phyloP scores from a whole-genome alignment of 2,113 vertebrate species.

The Accipiter virgatus region DNA sequence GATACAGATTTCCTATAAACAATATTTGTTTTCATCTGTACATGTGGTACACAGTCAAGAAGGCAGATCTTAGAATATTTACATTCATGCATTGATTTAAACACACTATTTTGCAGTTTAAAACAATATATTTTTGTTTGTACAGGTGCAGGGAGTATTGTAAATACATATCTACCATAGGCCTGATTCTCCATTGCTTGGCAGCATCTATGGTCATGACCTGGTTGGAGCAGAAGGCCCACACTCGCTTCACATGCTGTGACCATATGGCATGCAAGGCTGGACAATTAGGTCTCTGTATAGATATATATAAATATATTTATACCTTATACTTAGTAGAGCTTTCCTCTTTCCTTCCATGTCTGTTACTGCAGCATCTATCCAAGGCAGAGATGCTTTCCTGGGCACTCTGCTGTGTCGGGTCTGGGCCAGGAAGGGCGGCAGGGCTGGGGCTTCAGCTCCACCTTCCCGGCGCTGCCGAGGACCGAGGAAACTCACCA shows the following conservation, averaged over 20 bases:
- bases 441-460: background rate
- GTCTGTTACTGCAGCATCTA: slow-evolving; percentile 70
- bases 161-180: slow-evolving; percentile 74
- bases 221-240: slow-evolving; percentile 38
- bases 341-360: slow-evolving; percentile 59
- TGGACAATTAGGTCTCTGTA: slow-evolving; percentile 57
- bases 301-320: slow-evolving; percentile 60
- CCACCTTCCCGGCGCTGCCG: background rate
- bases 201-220: slow-evolving; percentile 64
- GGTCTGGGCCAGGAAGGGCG: background rate
- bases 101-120: slow-evolving; percentile 70
- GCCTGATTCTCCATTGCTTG: slow-evolving; percentile 66
- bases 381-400: slow-evolving; percentile 3
- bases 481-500: background rate
- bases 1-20: slow-evolving; percentile 78
- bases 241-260: background rate
- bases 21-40: slow-evolving; percentile 75
- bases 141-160: slow-evolving; percentile 76
- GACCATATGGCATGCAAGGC: slow-evolving; percentile 45
- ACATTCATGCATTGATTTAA: slow-evolving; percentile 90
- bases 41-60: slow-evolving; percentile 80
- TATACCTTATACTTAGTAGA: slow-evolving; percentile 45
- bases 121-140: slow-evolving; percentile 71
- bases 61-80: slow-evolving; percentile 88
- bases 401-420: background rate